Base-by-base conservation (phyloP, 2,888 invertebrate genomes). In the Drosophila falleni region DNA sequence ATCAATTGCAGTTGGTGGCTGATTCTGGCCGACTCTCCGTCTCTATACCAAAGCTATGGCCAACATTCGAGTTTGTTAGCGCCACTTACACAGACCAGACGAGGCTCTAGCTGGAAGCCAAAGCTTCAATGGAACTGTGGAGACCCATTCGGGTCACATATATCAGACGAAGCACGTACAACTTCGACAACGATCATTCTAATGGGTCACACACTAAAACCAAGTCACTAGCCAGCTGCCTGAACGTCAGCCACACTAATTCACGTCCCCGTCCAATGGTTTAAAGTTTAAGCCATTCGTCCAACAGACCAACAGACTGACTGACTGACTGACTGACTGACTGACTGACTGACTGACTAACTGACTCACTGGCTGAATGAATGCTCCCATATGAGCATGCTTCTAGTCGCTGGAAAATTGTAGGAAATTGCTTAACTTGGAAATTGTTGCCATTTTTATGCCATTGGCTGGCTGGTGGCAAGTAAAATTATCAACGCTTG, bases 361-460 rank as follows among this genome's bases (percentile, higher is more conserved):
- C 59, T 55, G 66, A 23, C 59, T 63, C 41, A 35, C 44, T 63
- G 60, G 41, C 63, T 75, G 63, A 76, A 31, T 72, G 76, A 64
- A 50, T 72, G 69, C 72, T 77, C 74, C 77, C 77, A 77, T 77
- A 74, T 77, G 77, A 75, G 61, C 64, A 56, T 63, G 54, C 41
- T 65, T 68, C 78, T 68, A 78, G 79, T 79, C 79, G 79, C 72
- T 75, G 77, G 88, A 83, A 85, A 89, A 87, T 87, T 83, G 81
- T 78, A 78, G 89, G 89, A 89, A 87, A 89, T 89, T 89, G 89
- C 86, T 87, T 86, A 87, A 84, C 84, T 84, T 81, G 80, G 76
- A 83, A 80, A 85, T 84, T 85, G 82, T 88, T 87, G 84, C 78
- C 87, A 82, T 83, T 80, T 84, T 83, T 74, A 78, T 80, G 78